phyloP scores from a whole-genome alignment of 2,113 vertebrate genomes.

The Copsychus sechellarum region DNA sequence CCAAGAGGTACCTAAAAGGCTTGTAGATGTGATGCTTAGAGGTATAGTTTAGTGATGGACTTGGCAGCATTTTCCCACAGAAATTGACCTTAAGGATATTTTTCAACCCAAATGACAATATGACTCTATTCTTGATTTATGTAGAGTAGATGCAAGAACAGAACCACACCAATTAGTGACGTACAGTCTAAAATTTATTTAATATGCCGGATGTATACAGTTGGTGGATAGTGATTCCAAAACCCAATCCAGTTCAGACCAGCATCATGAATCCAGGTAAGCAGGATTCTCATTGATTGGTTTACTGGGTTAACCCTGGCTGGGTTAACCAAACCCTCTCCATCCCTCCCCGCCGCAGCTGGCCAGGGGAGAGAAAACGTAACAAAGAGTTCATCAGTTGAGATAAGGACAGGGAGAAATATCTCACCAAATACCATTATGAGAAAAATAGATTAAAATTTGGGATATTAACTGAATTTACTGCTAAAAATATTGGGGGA shows the following conservation, averaged over 20 bases:
- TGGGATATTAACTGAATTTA: background rate
- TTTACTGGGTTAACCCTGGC: background rate
- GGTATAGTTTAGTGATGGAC: background rate
- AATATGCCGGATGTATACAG: background rate
- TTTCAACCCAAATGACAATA: background rate
- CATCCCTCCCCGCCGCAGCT: background rate
- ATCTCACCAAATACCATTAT: background rate
- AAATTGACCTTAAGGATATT: background rate
- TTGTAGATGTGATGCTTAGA: background rate
- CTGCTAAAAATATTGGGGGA: background rate
- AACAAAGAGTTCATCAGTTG: background rate
- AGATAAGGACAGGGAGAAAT: background rate
- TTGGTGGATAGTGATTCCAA: background rate
- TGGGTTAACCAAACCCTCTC: background rate
- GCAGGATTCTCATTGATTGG: background rate
- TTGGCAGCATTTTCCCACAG: rapidly evolving
- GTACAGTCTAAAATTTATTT: background rate
- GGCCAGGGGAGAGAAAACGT: background rate
- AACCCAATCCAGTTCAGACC: background rate
- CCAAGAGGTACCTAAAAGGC: background rate
- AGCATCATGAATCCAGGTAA: background rate
- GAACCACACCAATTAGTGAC: background rate
- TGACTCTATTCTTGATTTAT: background rate
- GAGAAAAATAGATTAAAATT: background rate
- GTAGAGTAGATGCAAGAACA: background rate